Conservation (phyloP, 2,888 invertebrate species). For the Anodontia alba region DNA sequence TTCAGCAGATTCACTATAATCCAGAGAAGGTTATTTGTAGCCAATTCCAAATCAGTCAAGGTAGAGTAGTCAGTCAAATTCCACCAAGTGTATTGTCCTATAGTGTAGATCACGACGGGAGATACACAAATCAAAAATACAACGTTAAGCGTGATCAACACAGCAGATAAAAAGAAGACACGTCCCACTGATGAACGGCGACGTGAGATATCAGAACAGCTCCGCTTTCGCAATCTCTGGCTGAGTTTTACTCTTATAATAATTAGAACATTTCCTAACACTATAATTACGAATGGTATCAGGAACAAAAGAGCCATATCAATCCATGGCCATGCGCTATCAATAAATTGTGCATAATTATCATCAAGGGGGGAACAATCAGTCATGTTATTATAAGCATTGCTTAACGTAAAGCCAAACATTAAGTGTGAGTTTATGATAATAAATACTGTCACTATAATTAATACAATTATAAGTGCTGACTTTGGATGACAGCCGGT, state of each 20-base stretch:
- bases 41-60: neutral
- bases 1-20: neutral
- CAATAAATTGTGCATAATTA: neutral
- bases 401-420: neutral
- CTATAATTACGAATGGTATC: constrained; percentile 5
- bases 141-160: constrained; percentile 19
- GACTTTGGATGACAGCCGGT: constrained; percentile 16
- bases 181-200: neutral
- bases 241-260: neutral
- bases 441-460: neutral
- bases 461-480: neutral
- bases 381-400: neutral
- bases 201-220: neutral
- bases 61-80: neutral
- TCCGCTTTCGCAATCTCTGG: neutral
- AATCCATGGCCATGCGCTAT: constrained; percentile 23
- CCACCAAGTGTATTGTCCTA: constrained; percentile 12
- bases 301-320: constrained; percentile 15
- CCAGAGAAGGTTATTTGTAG: neutral
- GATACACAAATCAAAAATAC: constrained; percentile 21
- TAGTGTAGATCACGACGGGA: constrained; percentile 4
- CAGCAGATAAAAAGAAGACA: constrained; percentile 5
- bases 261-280: neutral
- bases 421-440: constrained; percentile 5
- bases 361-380: neutral